Base-by-base conservation (phyloP, 2,888 invertebrate genomes). In the Drosophila neotestacea region DNA sequence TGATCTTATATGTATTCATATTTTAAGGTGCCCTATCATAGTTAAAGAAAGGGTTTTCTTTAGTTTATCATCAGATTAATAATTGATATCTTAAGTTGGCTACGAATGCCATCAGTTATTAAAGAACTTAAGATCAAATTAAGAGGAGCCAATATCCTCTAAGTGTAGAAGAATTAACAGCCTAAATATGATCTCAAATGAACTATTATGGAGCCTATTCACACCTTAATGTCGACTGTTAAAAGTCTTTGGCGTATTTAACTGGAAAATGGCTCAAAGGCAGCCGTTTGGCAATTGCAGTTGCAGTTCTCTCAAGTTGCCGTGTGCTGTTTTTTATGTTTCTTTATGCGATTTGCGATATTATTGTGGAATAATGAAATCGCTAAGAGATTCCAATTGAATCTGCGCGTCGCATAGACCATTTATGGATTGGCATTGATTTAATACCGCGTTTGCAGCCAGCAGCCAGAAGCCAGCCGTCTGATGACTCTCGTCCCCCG, bases 371-470 rank as follows among this genome's bases (percentile, higher is more conserved):
- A 88, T 84, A 84, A 84, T 84, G 84, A 68, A 84, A 88, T 77
- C 80, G 88, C 88, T 61, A 50, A 73, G 83, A 88, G 88, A 84
- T 84, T 79, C 88, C 83, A 88, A 88, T 74, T 74, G 68, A 77
- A 77, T 67, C 83, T 70, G 64, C 72, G 87, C 85, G 72, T 68
- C 76, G 70, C 72, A 64, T 80, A 77, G 77, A 64, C 89, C 85
- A 88, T 85, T 85, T 85, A 85, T 85, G 89, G 89, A 79, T 89
- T 85, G 88, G 88, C 85, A 89, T 86, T 89, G 85, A 89, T 86
- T 86, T 83, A 86, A 86, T 89, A 88, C 89, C 85, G 82, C 82
- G 67, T 70, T 75, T 28, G 27, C 38, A 47, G 13, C 60, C 41
- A 59, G 9, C 11, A 22, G 22, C 22, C 22, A 22, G 3, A 3